Evolutionary conservation across 2,113 vertebrate genomes (phyloP).

Genomic region (Addax nasomaculatus): DNA sequence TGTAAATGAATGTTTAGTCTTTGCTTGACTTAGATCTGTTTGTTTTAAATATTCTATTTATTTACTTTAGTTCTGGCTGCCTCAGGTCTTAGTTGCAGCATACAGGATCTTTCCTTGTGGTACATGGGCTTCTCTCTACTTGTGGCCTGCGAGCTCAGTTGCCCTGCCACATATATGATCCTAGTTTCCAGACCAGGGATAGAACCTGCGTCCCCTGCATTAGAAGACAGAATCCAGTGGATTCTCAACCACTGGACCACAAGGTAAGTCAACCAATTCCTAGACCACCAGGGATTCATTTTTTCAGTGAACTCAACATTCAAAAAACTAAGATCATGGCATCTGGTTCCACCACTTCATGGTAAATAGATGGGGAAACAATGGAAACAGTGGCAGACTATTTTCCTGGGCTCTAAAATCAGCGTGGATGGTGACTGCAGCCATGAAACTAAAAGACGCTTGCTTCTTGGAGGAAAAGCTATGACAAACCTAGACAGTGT

Average conservation of each 20-base stretch:
- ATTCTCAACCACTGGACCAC: neutral
- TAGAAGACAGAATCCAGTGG: neutral
- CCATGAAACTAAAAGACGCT: neutral
- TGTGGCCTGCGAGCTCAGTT: fast-evolving
- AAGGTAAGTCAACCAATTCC: neutral
- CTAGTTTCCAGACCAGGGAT: neutral
- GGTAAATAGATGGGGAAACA: neutral
- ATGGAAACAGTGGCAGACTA: neutral
- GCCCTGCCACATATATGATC: neutral
- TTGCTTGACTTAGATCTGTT: neutral
- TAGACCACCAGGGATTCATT: neutral
- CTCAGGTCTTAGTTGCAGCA: neutral
- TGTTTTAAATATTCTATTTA: neutral
- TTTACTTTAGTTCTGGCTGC: neutral
- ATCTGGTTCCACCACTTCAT: neutral
- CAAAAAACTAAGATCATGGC: neutral
- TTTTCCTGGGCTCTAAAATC: neutral
- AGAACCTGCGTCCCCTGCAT: neutral
- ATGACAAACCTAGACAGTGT: neutral
- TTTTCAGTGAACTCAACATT: neutral
- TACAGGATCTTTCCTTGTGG: neutral
- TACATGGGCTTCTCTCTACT: neutral
- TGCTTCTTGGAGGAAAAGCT: neutral
- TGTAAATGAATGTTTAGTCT: neutral
- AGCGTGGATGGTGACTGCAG: neutral